Base-by-base conservation (phyloP, 2,888 invertebrate species). In the Diabrotica balteata region DNA sequence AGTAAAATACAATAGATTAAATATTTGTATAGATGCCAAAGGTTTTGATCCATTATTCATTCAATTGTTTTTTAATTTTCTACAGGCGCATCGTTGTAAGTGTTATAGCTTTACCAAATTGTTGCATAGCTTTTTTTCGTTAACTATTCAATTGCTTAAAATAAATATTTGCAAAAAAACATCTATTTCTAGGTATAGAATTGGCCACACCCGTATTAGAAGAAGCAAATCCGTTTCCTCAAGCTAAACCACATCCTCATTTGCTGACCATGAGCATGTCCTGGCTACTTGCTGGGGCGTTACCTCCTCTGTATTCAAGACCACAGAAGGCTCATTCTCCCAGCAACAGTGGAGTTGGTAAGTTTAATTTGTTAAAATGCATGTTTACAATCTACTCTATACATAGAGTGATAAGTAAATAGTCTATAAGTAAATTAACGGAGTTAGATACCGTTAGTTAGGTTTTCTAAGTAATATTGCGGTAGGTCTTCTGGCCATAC, bases 161-260 rank as follows among this genome's bases (percentile, higher is more conserved):
- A 32, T 32, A 32, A 32, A 4, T 32, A 32, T 1, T 32, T 32
- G 8, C 6, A 47, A 47, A 47, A 47, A 7, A 47, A 47, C 8
- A 9, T 9, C 8, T 47, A 17, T 59, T 54, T 68, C 63, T 67
- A 84, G 84, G 83, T 65, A 73, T 93, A 72, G 92, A 92, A 81
- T 86, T 93, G 75, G 90, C 90, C 63, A 94, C 94, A 51, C 94
- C 94, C 0, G 91, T 94, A 51, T 80, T 91, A 70, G 91, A 90
- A 70, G 86, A 88, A 73, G 83, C 86, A 5, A 84, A 85, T 68
- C 85, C 86, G 8, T 85, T 86, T 82, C 72, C 76, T 8, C 75
- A 73, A 17, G 78, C 78, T 22, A 79, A 78, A 46, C 77, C 77
- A 0, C 81, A 78, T 76, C 82, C 77, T 76, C 76, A 85, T 81